Evolutionary conservation across 2,888 invertebrate genomes (phyloP).

Genomic region (Drosophila rellima): DNA sequence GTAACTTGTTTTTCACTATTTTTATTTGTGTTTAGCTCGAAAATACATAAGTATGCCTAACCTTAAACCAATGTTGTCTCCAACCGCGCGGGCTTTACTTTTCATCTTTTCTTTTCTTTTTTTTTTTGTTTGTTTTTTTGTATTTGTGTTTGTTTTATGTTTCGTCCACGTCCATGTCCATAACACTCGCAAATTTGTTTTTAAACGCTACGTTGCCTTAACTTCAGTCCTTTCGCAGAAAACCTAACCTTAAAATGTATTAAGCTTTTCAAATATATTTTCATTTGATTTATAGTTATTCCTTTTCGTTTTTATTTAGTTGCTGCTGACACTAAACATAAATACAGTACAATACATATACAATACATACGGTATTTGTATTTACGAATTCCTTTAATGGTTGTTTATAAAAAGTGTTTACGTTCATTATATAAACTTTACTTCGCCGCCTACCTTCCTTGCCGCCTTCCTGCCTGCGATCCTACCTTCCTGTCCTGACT

Average conservation of each 20-base stretch:
- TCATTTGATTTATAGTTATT: slow-evolving; percentile 31
- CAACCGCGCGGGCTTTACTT: slow-evolving; percentile 30
- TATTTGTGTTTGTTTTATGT: slow-evolving; percentile 15
- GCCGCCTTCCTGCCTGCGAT: slow-evolving; percentile 17
- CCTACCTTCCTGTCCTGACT: slow-evolving; percentile 4
- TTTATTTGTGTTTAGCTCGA: slow-evolving; percentile 61
- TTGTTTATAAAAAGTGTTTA: slow-evolving; percentile 55
- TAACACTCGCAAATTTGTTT: slow-evolving; percentile 80
- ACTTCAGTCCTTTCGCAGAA: slow-evolving; percentile 84
- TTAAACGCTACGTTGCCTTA: slow-evolving; percentile 84
- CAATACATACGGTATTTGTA: slow-evolving; percentile 53
- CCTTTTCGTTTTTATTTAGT: slow-evolving; percentile 30
- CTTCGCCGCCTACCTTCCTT: slow-evolving; percentile 24
- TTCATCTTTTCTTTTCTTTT: slow-evolving; percentile 5
- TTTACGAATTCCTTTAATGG: slow-evolving; percentile 32
- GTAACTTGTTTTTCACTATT: slow-evolving; percentile 30
- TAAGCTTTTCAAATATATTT: slow-evolving; percentile 59
- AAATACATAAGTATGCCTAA: slow-evolving; percentile 72
- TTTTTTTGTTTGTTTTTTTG: slow-evolving; percentile 5
- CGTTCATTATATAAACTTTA: slow-evolving; percentile 41
- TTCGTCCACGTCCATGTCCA: slow-evolving; percentile 75
- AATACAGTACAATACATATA: slow-evolving; percentile 68
- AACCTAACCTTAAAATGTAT: slow-evolving; percentile 81
- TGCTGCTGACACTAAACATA: slow-evolving; percentile 74
- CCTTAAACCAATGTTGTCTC: slow-evolving; percentile 73